Percentiles rank a stretch among this genome's conserved stretches.
phyloP scores from a whole-genome alignment of 2,113 vertebrate genomes.

The Archocentrus centrarchus region DNA sequence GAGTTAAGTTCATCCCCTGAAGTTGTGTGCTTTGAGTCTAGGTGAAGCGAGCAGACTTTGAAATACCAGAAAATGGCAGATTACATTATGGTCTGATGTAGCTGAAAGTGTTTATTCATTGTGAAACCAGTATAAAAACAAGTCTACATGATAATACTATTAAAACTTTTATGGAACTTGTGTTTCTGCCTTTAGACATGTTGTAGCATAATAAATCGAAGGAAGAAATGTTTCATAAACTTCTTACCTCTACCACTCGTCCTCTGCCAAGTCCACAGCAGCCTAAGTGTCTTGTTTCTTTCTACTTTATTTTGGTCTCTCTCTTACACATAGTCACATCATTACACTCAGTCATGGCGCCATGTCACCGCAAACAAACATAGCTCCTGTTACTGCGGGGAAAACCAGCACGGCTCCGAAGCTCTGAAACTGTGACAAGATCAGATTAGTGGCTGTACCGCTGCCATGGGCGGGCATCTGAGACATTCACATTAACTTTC shows the following conservation, averaged over 20 bases:
- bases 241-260: slow-evolving; percentile 12
- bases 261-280: slow-evolving; percentile 3
- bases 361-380: slow-evolving; percentile 66
- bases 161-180: neutral
- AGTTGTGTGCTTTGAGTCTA: neutral
- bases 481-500: neutral
- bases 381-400: slow-evolving; percentile 58
- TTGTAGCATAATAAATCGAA: neutral
- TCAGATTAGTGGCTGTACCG: slow-evolving; percentile 37
- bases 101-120: slow-evolving; percentile 5
- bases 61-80: neutral
- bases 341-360: slow-evolving; percentile 50
- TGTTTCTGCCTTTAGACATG: neutral
- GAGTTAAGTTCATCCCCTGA: neutral
- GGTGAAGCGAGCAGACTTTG: neutral
- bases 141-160: neutral
- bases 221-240: slow-evolving; percentile 7
- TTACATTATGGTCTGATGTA: neutral
- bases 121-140: slow-evolving; percentile 1
- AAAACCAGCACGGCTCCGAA: slow-evolving; percentile 23
- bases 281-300: slow-evolving; percentile 28
- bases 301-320: slow-evolving; percentile 38
- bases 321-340: slow-evolving; percentile 34
- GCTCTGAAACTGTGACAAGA: slow-evolving; percentile 39
- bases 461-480: slow-evolving; percentile 10